Evolutionary conservation across 2,113 vertebrate genomes (phyloP).

Genomic region (Gopherus flavomarginatus): DNA sequence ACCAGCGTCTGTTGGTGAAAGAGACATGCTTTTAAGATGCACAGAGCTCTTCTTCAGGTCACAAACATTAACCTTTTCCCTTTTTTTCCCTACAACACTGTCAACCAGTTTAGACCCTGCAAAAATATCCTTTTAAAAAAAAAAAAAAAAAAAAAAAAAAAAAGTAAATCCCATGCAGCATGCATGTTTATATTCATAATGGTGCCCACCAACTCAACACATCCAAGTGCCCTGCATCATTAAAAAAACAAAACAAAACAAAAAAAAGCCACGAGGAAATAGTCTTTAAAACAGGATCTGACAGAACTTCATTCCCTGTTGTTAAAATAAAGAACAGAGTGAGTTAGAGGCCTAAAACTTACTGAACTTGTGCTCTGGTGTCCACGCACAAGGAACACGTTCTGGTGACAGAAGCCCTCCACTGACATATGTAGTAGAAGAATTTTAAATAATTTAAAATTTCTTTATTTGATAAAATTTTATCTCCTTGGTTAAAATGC

Average conservation of each 20-base stretch:
- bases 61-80: background rate
- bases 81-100: background rate
- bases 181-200: too few species aligned
- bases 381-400: too few species aligned
- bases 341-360: background rate
- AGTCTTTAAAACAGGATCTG: conserved; percentile 3
- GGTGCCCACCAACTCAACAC: background rate
- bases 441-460: conserved; percentile 12
- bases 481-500: background rate
- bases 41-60: too few species aligned
- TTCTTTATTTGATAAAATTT: background rate
- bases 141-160: too few species aligned
- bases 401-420: too few species aligned
- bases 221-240: background rate
- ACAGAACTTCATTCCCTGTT: background rate
- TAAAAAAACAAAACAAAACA: background rate
- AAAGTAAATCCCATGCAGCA: too few species aligned
- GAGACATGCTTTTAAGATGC: too few species aligned
- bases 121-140: background rate
- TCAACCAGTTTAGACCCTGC: background rate
- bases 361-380: background rate
- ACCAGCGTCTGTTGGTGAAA: too few species aligned
- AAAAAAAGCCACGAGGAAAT: background rate
- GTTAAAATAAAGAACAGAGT: background rate
- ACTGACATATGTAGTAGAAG: background rate